phyloP scores from a whole-genome alignment of 92 coral and sea anemone genomes.

The Porites divaricata region DNA sequence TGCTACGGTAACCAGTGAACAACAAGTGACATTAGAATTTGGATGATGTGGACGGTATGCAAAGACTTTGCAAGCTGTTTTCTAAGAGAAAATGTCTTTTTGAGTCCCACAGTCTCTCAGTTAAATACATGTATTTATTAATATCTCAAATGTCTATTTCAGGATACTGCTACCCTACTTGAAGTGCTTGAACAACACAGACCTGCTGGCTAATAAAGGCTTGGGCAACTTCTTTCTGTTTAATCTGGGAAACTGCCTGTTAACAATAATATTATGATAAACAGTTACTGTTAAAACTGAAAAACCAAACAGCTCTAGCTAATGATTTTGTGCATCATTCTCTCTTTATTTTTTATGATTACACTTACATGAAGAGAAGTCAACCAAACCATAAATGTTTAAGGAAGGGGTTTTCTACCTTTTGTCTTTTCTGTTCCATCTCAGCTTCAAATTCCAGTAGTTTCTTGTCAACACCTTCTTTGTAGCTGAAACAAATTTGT shows the following conservation, averaged over 20 bases:
- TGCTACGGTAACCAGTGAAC: too few relatives aligned
- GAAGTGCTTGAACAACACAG: conserved; percentile 60
- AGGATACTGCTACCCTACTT: conserved; percentile 55
- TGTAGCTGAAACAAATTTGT: conserved; percentile 52
- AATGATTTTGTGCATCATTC: too few relatives aligned
- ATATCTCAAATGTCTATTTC: neutral
- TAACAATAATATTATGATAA: neutral
- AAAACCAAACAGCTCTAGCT: too few relatives aligned
- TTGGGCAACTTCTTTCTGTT: conserved; percentile 67
- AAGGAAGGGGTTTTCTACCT: conserved; percentile 45
- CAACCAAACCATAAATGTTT: too few relatives aligned
- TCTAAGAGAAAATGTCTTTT: too few relatives aligned
- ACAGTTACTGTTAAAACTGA: neutral
- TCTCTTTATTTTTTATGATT: too few relatives aligned
- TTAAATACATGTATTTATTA: neutral
- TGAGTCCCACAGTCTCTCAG: neutral
- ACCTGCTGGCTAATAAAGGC: conserved; percentile 83
- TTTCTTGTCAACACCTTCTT: conserved; percentile 78
- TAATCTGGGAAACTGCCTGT: conserved; percentile 49
- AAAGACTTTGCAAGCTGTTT: neutral
- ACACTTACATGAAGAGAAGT: too few relatives aligned
- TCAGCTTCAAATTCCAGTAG: conserved; percentile 72
- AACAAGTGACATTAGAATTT: neutral
- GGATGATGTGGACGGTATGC: neutral
- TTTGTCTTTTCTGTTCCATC: conserved; percentile 68